These are phyloP conservation scores for Sebastes diploproa DNA, from an alignment of 2,797 vertebrate species.

Conservation along the genomic window DNA sequence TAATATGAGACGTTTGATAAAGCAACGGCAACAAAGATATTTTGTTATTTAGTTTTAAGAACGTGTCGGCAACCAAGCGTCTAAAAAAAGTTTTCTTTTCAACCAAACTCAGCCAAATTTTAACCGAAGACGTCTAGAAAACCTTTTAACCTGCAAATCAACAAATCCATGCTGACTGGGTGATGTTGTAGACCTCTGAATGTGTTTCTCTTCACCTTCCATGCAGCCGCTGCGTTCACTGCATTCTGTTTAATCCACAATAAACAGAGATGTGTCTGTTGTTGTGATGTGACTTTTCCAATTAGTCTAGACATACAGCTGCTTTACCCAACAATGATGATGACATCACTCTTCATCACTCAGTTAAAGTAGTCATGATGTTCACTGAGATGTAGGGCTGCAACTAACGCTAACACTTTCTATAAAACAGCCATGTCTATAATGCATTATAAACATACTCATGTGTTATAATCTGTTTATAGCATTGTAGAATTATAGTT, in stretches of 20 bases:
- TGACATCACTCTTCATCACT: not conserved
- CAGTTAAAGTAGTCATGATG: not conserved
- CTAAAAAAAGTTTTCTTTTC: not conserved
- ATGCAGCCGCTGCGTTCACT: not conserved
- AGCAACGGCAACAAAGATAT: not conserved
- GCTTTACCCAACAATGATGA: not conserved
- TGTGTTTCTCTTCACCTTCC: not conserved
- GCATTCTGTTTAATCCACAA: not conserved
- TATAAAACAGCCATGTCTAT: too few relatives aligned
- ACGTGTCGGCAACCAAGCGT: not conserved
- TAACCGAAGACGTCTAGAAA: not conserved
- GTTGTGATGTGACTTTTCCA: not conserved
- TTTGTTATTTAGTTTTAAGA: not conserved
- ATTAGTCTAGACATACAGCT: not conserved
- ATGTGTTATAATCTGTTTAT: too few relatives aligned
- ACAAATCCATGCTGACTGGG: not conserved
- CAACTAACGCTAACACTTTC: too few relatives aligned
- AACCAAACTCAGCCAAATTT: not conserved
- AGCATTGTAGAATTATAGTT: too few relatives aligned
- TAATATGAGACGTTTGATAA: not conserved
- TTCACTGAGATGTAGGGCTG: too few relatives aligned
- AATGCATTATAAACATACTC: too few relatives aligned
- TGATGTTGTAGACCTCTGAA: not conserved
- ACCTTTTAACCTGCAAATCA: not conserved
- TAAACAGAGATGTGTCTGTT: not conserved